phyloP scores from a whole-genome alignment of 2,888 invertebrate genomes.

The Ethmia dodecea region DNA sequence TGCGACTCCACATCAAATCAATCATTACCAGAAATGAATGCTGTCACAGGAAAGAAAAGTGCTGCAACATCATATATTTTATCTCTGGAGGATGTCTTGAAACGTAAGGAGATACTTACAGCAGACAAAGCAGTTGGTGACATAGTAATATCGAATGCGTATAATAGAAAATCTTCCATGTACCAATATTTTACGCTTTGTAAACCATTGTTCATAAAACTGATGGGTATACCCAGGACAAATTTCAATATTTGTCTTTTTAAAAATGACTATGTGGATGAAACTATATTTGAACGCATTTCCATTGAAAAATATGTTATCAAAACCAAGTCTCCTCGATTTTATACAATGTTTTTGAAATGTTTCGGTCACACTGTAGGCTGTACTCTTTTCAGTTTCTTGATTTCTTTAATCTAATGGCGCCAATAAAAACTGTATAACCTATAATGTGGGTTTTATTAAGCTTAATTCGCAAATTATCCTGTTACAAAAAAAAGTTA shows the following conservation, averaged over 20 bases:
- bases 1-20: too few species aligned
- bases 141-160: background rate
- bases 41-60: background rate
- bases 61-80: conserved; percentile 5
- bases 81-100: background rate
- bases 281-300: conserved; percentile 20
- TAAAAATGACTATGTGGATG: conserved; percentile 15
- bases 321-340: conserved; percentile 13
- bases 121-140: background rate
- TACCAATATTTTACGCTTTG: too few species aligned
- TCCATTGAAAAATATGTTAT: conserved; percentile 6
- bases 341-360: conserved; percentile 22
- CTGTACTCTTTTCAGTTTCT: conserved; percentile 21
- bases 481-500: too few species aligned
- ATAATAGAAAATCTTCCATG: too few species aligned
- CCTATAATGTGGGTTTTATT: too few species aligned
- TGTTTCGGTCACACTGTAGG: conserved; percentile 22
- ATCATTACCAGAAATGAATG: too few species aligned
- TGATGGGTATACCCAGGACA: conserved; percentile 9
- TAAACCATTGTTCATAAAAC: too few species aligned
- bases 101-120: too few species aligned
- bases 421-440: too few species aligned
- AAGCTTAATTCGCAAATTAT: too few species aligned
- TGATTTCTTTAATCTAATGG: conserved; percentile 8
- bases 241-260: conserved; percentile 1